Base-by-base conservation (phyloP, 1,140 invertebrate species). In the Drosophila murphyi region DNA sequence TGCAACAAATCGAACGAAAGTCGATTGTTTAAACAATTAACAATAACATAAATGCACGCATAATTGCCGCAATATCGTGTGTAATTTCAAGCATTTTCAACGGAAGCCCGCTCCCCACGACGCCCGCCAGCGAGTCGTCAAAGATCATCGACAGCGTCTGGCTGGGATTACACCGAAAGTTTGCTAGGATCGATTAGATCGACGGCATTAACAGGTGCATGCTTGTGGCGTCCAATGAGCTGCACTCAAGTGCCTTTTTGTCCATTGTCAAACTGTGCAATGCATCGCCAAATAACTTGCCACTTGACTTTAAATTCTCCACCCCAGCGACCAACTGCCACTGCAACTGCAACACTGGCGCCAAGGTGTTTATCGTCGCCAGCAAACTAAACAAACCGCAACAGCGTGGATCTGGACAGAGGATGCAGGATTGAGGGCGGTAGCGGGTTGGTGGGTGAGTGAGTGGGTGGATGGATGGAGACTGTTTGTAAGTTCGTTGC, bases 321-420 rank as follows among this genome's bases (percentile, higher is more conserved):
- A 20, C 20, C 20, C 20, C 20, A 20, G 20, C 20, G 20, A 20
- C 20, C 20, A 20, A 2, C 10, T 43, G 10, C 39, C 20, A 2
- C 6, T 32, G 2, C 39, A 3, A 12, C 37, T 29, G 28, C 55
- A 31, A 76, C 52, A 50, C 67, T 89, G 85, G 85, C 85, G 85
- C 85, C 85, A 89, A 85, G 70, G 80, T 88, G 80, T 88, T 87
- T 87, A 87, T 87, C 83, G 83, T 87, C 85, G 80, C 80, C 80
- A 70, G 70, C 65, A 88, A 88, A 60, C 83, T 83, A 88, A 88
- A 88, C 85, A 88, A 89, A 80, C 68, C 74, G 35, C 72, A 79
- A 71, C 48, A 32, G 35, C 34, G 57, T 20, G 20, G 20, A 20
- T 20, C 20, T 20, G 20, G 20, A 20, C 20, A 20, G 20, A 20